Evolutionary conservation across 2,113 vertebrate genomes (phyloP).

Genomic region (Trematomus loennbergii): DNA sequence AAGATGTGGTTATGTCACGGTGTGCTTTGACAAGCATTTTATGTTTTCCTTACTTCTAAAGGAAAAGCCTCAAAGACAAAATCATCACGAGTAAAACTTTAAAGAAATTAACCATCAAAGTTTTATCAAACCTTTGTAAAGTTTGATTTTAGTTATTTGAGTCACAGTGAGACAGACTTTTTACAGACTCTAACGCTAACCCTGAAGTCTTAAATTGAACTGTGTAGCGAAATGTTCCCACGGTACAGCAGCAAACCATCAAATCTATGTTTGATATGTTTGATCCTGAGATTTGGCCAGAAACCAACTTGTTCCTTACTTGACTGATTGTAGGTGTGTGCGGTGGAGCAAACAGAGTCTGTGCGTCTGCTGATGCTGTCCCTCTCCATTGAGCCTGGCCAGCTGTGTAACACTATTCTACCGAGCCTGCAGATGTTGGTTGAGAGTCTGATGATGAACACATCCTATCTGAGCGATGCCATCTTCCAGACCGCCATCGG

Average conservation of each 20-base stretch:
- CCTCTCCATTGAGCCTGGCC: slow-evolving; percentile 64
- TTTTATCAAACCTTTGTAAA: too few relatives aligned
- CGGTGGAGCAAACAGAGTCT: slow-evolving; percentile 64
- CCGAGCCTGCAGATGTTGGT: slow-evolving; percentile 68
- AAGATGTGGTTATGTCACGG: not conserved
- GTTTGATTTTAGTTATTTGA: not conserved
- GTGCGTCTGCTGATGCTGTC: slow-evolving; percentile 46
- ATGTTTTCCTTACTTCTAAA: not conserved
- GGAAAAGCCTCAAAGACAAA: not conserved
- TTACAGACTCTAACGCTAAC: not conserved
- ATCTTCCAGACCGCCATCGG: slow-evolving; percentile 76
- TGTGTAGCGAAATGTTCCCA: not conserved
- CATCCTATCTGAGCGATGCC: slow-evolving; percentile 45
- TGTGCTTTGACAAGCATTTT: not conserved
- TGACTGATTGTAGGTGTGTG: slow-evolving; percentile 75
- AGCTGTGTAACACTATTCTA: slow-evolving; percentile 69
- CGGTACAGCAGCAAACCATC: not conserved
- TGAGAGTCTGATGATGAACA: slow-evolving; percentile 49
- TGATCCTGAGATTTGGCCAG: not conserved
- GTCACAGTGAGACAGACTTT: not conserved
- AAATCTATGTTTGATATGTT: slow-evolving; percentile 7
- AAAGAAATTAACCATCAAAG: not conserved
- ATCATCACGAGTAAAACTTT: not conserved
- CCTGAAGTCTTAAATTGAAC: slow-evolving; percentile 8
- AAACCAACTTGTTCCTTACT: not conserved